Evolutionary conservation across 1,140 invertebrate genomes (phyloP).

Genomic region (Drosophila santomea): DNA sequence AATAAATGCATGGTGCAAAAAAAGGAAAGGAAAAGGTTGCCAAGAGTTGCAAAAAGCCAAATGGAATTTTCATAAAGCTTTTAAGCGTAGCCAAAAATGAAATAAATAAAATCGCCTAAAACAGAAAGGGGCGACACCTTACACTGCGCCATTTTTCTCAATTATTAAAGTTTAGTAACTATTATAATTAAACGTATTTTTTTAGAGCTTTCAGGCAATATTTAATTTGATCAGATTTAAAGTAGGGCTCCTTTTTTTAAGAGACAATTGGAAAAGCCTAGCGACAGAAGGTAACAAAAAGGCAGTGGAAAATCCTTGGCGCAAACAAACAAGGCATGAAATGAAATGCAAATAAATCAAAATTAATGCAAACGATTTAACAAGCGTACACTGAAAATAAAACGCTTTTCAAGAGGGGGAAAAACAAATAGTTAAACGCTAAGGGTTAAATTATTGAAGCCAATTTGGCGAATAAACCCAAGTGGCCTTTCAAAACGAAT

Average conservation of each 20-base stretch:
- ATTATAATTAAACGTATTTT: neutral
- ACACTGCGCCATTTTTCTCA: neutral
- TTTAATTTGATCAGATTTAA: constrained; percentile 4
- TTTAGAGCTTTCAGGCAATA: neutral
- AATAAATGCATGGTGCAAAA: constrained; percentile 50
- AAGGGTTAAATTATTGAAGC: too few species aligned
- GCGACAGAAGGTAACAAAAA: constrained; percentile 38
- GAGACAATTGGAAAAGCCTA: constrained; percentile 1
- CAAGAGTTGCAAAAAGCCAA: constrained; percentile 50
- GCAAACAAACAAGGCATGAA: constrained; percentile 48
- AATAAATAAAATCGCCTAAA: constrained; percentile 45
- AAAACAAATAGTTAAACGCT: neutral
- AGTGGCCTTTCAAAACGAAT: neutral
- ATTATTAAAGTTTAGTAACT: too few species aligned
- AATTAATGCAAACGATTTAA: constrained; percentile 49
- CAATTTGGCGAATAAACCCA: neutral
- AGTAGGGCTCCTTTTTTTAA: neutral
- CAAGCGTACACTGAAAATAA: constrained; percentile 16
- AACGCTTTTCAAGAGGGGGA: neutral
- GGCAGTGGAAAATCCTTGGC: constrained; percentile 30
- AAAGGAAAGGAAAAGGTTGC: constrained; percentile 15
- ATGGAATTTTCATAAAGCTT: constrained; percentile 54
- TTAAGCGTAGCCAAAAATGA: constrained; percentile 29
- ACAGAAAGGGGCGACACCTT: constrained; percentile 6
- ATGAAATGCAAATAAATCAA: constrained; percentile 57